phyloP scores from a whole-genome alignment of 2,113 vertebrate genomes.

The Calonectris borealis region DNA sequence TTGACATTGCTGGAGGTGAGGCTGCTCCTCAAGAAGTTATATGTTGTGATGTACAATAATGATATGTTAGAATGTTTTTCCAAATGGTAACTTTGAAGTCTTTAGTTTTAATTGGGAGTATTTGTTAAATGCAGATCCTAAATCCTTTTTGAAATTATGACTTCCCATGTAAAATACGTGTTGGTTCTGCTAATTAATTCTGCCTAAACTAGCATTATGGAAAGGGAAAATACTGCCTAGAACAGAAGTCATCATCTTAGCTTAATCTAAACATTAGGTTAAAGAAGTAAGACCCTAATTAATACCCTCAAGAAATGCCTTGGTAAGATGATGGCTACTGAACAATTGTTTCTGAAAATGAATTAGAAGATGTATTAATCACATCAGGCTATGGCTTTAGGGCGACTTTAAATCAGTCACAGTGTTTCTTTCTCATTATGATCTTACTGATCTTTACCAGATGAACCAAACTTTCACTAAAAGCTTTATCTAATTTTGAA shows the following conservation, averaged over 20 bases:
- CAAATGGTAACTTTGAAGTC: neutral
- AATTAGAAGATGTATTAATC: neutral
- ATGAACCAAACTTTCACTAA: slow-evolving; percentile 10
- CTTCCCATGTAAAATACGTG: neutral
- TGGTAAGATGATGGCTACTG: neutral
- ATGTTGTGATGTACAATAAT: neutral
- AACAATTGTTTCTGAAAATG: neutral
- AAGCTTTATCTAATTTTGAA: slow-evolving; percentile 21
- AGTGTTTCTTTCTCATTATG: neutral
- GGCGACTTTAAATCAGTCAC: neutral
- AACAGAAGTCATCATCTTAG: neutral
- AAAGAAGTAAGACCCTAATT: neutral
- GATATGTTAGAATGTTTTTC: neutral
- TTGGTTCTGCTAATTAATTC: neutral
- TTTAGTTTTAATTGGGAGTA: neutral
- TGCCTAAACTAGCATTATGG: neutral
- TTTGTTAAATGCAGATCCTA: neutral
- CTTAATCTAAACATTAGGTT: neutral
- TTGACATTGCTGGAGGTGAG: neutral
- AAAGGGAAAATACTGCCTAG: neutral
- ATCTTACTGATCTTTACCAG: slow-evolving; percentile 9
- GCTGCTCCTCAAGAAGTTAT: neutral
- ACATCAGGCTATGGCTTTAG: neutral
- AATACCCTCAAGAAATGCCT: neutral
- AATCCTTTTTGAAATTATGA: neutral